These are phyloP conservation scores for Drymonia ruficornis DNA, from an alignment of 2,888 invertebrate species.

Conservation along the genomic window DNA sequence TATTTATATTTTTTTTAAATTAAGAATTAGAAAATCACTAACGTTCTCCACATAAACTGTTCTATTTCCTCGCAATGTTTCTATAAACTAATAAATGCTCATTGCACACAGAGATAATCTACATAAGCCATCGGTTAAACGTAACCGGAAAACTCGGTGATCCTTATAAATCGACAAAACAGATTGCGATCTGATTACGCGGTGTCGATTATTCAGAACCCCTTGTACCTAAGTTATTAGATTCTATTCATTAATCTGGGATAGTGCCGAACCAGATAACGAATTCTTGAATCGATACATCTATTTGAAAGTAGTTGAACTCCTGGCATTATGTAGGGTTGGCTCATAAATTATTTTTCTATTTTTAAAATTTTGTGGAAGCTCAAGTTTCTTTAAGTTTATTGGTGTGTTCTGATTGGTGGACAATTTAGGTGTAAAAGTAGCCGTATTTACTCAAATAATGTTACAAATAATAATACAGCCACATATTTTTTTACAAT, in stretches of 20 bases:
- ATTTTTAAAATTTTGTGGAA: background rate
- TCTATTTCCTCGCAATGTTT: background rate
- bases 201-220: slow-evolving; percentile 81
- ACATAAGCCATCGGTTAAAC: slow-evolving; percentile 38
- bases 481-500: too few species aligned
- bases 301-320: slow-evolving; percentile 66
- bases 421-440: too few species aligned
- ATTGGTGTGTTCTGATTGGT: too few species aligned
- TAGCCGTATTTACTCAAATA: too few species aligned
- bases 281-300: slow-evolving; percentile 70
- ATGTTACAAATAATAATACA: too few species aligned
- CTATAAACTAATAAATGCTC: slow-evolving; percentile 16
- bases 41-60: background rate
- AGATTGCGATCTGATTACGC: slow-evolving; percentile 78
- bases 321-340: slow-evolving; percentile 53
- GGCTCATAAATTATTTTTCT: slow-evolving; percentile 17
- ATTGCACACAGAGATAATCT: slow-evolving; percentile 25
- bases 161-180: slow-evolving; percentile 76
- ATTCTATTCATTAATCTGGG: slow-evolving; percentile 78
- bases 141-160: slow-evolving; percentile 67
- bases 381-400: too few species aligned
- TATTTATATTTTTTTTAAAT: background rate
- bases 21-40: background rate
- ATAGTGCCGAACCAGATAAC: slow-evolving; percentile 69
- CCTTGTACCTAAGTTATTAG: slow-evolving; percentile 78